phyloP scores from a whole-genome alignment of 1,140 invertebrate species.

The Eueides isabella region DNA sequence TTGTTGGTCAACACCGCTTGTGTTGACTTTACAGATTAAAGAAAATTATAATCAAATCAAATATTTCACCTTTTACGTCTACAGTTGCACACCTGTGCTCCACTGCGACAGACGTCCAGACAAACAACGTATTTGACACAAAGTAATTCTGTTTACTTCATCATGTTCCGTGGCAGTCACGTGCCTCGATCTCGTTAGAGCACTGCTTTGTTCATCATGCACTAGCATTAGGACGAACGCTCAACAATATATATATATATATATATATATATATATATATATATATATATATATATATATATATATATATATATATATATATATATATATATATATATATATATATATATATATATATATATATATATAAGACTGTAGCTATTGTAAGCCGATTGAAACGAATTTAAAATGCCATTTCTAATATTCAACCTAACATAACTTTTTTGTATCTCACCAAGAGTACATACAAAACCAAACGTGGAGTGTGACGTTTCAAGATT shows the following conservation, averaged over 20 bases:
- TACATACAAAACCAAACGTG: not conserved
- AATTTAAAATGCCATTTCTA: not conserved
- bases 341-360: no score
- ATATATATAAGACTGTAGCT: no score
- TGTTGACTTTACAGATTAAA: no score
- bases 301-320: no score
- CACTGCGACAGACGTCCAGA: no score
- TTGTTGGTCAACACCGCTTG: no score
- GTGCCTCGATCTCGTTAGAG: conserved; percentile 9
- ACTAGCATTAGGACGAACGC: not conserved
- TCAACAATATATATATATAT: not conserved
- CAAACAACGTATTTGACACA: not conserved
- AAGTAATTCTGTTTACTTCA: not conserved
- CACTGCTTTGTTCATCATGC: not conserved
- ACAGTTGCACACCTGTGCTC: no score
- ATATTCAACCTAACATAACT: not conserved
- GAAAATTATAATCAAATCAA: no score
- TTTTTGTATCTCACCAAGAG: not conserved
- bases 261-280: not conserved
- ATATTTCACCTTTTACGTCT: no score
- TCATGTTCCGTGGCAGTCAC: not conserved
- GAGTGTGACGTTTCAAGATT: conserved; percentile 9
- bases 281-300: no score
- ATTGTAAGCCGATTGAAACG: no score
- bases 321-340: no score